Evolutionary conservation across 2,113 vertebrate species (phyloP), one percentile per base, ranked within the genome.

Genomic region (Noctilio leporinus): DNA sequence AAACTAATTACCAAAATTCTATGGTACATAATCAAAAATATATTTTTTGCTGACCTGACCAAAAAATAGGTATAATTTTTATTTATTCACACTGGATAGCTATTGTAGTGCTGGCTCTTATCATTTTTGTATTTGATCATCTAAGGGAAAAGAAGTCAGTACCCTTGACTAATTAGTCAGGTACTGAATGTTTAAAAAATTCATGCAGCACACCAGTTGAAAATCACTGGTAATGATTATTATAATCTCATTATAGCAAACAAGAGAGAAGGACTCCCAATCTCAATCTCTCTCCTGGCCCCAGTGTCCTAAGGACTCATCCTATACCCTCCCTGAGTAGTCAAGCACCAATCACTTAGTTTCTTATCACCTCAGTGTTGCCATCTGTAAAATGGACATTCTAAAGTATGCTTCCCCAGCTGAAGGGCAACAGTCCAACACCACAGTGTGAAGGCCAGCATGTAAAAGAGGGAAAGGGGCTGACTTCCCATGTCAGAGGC

Each of bases 281-380:
- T n/a, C 28, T 45, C 62, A 16, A 14, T 38, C 55, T 10, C 43
- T 16, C 64, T 43, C 8, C 10, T 7, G 30, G 45, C n/a, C 70
- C 38, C 45, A 35, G 53, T n/a, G 75, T 83, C 49, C 62, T 0
- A 19, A 91, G 84, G 40, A 49, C 33, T 24, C 0, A 0, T 70
- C 51, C 83, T 19, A 4, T 4, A 5, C n/a, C 59, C 1, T 0
- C 38, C 73, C 30, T 0, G 1, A 30, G 17, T 20, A 26, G 12
- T 72, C 0, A 1, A 53, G 28, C 0, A 2, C 15, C 38, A 10
- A 20, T 10, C 4, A 2, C 30, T 16, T 45, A n/a, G 26, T 70
- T n/a, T 45, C 38, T 24, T 22, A 4, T n/a, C 22, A 6, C 24
- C 43, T 65, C 28, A 0, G 70, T 3, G 20, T 62, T n/a, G 40